Evolutionary conservation across 2,113 vertebrate genomes (phyloP).

Genomic region (Pteruthius melanotis): DNA sequence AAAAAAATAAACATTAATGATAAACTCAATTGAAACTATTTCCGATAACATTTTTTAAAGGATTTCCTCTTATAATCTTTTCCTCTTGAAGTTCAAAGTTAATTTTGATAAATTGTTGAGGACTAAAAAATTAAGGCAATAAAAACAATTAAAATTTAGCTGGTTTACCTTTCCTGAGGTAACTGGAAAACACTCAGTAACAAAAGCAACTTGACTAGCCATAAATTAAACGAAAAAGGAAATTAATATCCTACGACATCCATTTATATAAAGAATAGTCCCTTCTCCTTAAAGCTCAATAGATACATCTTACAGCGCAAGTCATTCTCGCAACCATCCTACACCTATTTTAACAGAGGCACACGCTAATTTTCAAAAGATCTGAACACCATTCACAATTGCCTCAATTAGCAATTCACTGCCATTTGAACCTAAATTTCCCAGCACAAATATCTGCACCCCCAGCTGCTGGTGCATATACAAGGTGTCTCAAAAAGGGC

Average conservation of each 20-base stretch:
- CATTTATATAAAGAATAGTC: background rate
- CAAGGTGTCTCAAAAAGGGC: fast-evolving
- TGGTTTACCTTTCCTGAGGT: background rate
- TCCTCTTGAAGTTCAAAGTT: background rate
- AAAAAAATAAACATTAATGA: background rate
- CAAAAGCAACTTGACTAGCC: background rate
- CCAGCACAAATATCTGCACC: background rate
- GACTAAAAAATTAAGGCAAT: background rate
- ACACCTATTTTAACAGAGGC: background rate
- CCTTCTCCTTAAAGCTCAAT: background rate
- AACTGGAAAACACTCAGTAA: background rate
- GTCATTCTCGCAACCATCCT: background rate
- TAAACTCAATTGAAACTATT: background rate
- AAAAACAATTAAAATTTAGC: background rate
- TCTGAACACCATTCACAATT: fast-evolving
- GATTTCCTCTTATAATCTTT: background rate
- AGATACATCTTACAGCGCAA: fast-evolving
- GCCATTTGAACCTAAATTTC: background rate
- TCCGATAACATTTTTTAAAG: background rate
- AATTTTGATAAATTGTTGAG: background rate
- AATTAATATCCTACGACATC: background rate
- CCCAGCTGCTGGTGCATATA: background rate
- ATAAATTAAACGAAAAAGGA: background rate
- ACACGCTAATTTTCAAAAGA: background rate
- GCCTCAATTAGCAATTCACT: background rate